A percentile compares a stretch with the other conserved stretches of the same genome.
These are phyloP conservation scores for Ephialtes manifestator DNA, from an alignment of 2,888 invertebrate genomes.

Conservation along the genomic window DNA sequence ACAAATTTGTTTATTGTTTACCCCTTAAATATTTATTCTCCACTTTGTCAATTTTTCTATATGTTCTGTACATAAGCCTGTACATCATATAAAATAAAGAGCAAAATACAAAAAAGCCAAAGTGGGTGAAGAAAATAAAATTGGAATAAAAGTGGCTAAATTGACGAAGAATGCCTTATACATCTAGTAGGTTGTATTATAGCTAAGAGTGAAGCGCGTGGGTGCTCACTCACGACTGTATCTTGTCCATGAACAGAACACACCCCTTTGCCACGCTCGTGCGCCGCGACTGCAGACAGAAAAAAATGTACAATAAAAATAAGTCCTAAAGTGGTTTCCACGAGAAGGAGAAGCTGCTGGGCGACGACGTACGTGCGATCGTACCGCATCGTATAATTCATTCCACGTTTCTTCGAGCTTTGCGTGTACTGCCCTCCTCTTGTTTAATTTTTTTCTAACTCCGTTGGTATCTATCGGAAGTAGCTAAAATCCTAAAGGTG, in stretches of 20 bases:
- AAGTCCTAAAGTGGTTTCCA: slow-evolving; percentile 79
- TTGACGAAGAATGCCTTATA: too few species aligned
- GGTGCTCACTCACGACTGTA: slow-evolving; percentile 56
- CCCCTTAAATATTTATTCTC: too few species aligned
- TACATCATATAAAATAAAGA: too few species aligned
- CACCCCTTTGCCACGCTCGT: slow-evolving; percentile 72
- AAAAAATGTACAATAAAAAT: slow-evolving; percentile 79
- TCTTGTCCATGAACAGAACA: slow-evolving; percentile 63
- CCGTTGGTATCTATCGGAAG: neutral
- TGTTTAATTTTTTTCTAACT: slow-evolving; percentile 33
- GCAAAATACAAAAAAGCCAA: too few species aligned
- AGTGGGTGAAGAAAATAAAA: too few species aligned
- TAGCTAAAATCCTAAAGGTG: neutral
- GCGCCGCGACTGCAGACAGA: slow-evolving; percentile 74
- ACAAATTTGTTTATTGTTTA: too few species aligned
- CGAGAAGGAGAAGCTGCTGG: slow-evolving; percentile 53
- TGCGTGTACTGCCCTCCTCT: slow-evolving; percentile 23
- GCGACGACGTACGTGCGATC: slow-evolving; percentile 54
- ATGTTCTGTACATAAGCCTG: too few species aligned
- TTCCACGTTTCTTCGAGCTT: slow-evolving; percentile 38
- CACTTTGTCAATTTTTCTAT: too few species aligned
- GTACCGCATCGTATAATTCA: slow-evolving; percentile 47
- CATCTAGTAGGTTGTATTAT: neutral
- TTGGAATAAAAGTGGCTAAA: neutral
- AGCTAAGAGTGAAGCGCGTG: slow-evolving; percentile 57